Conservation (phyloP, 2,797 vertebrate species). For the Fundulus diaphanus region DNA sequence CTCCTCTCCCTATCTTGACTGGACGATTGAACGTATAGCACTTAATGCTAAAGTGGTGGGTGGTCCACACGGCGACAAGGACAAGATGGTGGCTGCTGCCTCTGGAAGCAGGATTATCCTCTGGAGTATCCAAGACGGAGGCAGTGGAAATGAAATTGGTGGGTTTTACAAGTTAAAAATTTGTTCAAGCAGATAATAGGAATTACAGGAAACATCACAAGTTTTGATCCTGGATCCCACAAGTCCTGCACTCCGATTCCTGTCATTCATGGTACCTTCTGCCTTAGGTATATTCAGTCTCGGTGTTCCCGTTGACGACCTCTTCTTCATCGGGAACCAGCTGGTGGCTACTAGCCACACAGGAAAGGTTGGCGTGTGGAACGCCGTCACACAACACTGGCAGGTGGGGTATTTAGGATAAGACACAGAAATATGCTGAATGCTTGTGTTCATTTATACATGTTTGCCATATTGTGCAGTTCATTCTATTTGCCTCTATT, state of each 20-base stretch:
- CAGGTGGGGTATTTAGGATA: slow-evolving; percentile 81
- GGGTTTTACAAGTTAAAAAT: background rate
- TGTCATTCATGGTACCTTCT: background rate
- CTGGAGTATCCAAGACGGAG: slow-evolving; percentile 97
- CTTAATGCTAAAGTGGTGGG: slow-evolving; percentile 97
- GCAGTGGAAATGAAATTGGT: slow-evolving; percentile 95
- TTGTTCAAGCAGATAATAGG: background rate
- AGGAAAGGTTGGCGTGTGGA: slow-evolving; percentile 99
- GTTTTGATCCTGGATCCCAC: background rate
- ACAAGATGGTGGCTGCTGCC: slow-evolving; percentile 98
- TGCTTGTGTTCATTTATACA: background rate
- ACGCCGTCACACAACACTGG: slow-evolving; percentile 98
- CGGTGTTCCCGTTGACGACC: slow-evolving; percentile 94
- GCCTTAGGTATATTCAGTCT: slow-evolving; percentile 92
- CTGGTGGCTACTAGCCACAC: slow-evolving; percentile 97
- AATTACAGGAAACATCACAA: background rate
- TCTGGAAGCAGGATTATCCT: slow-evolving; percentile 95
- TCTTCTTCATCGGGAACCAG: slow-evolving; percentile 99
- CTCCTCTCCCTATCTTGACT: slow-evolving; percentile 94
- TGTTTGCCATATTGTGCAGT: background rate
- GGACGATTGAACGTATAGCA: slow-evolving; percentile 94
- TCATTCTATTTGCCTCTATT: background rate
- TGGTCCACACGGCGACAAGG: slow-evolving; percentile 96
- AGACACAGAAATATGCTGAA: background rate
- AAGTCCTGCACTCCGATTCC: background rate